Evolutionary conservation across 2,797 vertebrate genomes (phyloP), one percentile per base, ranked within the genome.

Genomic region (Gymnodraco acuticeps): DNA sequence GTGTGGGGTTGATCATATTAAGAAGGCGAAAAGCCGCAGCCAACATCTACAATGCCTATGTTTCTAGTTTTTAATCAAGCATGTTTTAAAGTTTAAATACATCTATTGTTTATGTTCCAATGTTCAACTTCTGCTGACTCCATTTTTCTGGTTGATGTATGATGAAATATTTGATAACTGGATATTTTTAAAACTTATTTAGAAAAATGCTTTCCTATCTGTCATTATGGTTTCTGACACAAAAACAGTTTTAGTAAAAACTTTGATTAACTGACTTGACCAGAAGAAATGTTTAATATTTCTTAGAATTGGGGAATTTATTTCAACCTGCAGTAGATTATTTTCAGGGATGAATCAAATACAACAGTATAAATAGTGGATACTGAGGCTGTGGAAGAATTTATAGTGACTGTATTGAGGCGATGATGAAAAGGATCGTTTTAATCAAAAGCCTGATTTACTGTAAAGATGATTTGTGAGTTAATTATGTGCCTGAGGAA

Each of bases 401-500:
- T 50, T 50, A 46, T 54, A 51, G 7, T 66, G 15, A 62, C 16
- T 46, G 31, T 51, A 23, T 50, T 53, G 19, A 55, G 45, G 63
- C 7, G 1, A 5, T 31, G 14, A 55, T 65, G n/a, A 70, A 46
- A 56, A 69, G 11, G 41, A 33, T 51, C 56, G 6, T 4, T 71
- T 63, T 38, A 52, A 59, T 78, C 38, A 41, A 17, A 83, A 78
- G 51, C 27, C 17, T 80, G 10, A 19, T 42, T 74, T 17, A 66
- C 8, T 60, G 42, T 61, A 60, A 60, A 46, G 11, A 27, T 60
- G 27, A 78, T 70, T 65, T 73, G 33, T 78, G 33, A 10, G 33
- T n/a, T 54, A 61, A 78, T 38, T 1, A 81, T 71, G 81, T 89
- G 86, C 86, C 82, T 86, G 62, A 53, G 10, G 46, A 77, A 38